A percentile compares a stretch with the other conserved stretches of the same genome.
Evolutionary conservation across 2,113 vertebrate genomes (phyloP).

Genomic region (Cynoglossus semilaevis): DNA sequence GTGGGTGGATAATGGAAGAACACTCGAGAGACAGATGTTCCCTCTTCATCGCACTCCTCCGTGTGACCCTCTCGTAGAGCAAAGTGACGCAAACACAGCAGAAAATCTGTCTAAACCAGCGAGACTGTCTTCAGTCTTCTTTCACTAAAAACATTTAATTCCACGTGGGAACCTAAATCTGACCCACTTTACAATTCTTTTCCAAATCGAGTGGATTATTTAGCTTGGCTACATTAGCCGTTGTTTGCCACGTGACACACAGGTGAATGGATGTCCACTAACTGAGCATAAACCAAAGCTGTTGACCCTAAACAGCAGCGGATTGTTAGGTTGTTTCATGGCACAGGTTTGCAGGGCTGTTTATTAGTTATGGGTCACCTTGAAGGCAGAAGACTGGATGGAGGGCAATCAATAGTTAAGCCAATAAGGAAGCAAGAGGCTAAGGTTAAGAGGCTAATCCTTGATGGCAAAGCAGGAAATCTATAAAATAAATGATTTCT

Average conservation of each 20-base stretch:
- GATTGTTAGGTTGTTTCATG: conserved; percentile 18
- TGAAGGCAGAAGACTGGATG: conserved; percentile 56
- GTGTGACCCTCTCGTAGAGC: conserved; percentile 62
- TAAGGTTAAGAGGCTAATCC: conserved; percentile 72
- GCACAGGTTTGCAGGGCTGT: conserved; percentile 45
- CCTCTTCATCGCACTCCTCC: conserved; percentile 67
- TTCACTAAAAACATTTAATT: conserved; percentile 22
- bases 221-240: conserved; percentile 18
- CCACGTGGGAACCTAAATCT: conserved; percentile 33
- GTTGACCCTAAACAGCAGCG: neutral
- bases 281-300: neutral
- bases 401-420: conserved; percentile 70
- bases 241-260: conserved; percentile 3
- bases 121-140: neutral
- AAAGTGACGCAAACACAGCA: conserved; percentile 28
- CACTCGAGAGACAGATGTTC: conserved; percentile 77
- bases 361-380: conserved; percentile 76
- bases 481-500: conserved; percentile 74
- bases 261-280: conserved; percentile 9
- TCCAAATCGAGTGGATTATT: neutral
- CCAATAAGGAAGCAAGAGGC: conserved; percentile 68
- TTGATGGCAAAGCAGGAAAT: conserved; percentile 77
- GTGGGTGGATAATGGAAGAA: conserved; percentile 68
- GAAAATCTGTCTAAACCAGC: conserved; percentile 27
- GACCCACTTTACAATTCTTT: conserved; percentile 9